Percentiles rank a stretch among this genome's conserved stretches.
phyloP scores from a whole-genome alignment of 2,113 vertebrate genomes.

The Lontra canadensis region DNA sequence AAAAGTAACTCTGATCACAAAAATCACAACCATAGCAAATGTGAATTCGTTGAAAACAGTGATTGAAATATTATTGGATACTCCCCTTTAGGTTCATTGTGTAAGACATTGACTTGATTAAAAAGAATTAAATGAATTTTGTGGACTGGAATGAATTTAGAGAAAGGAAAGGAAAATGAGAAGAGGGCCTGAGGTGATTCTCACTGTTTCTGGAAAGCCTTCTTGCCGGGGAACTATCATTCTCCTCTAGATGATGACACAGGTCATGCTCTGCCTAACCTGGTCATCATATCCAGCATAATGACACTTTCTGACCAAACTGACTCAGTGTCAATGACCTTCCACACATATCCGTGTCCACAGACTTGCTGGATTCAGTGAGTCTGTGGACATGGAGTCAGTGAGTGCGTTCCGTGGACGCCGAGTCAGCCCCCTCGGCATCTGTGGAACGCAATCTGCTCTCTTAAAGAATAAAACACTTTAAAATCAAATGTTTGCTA shows the following conservation, averaged over 20 bases:
- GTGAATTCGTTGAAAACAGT: not conserved
- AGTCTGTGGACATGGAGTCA: no score
- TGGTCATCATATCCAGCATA: not conserved
- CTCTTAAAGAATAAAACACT: not conserved
- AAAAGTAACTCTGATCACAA: not conserved
- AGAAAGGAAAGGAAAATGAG: constrained; percentile 21
- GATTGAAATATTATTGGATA: not conserved
- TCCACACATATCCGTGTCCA: not conserved
- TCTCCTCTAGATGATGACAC: not conserved
- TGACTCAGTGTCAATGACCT: not conserved
- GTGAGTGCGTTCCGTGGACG: no score
- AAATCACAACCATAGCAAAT: not conserved
- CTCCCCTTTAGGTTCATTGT: constrained; percentile 40
- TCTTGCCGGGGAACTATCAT: accelerated
- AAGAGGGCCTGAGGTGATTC: not conserved
- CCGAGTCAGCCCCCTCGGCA: no score
- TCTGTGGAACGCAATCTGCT: not conserved
- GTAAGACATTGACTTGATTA: constrained; percentile 32
- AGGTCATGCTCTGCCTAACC: not conserved
- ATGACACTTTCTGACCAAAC: not conserved
- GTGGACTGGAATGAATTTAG: constrained; percentile 53
- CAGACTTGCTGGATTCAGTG: not conserved
- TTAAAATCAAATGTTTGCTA: not conserved
- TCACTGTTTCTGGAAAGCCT: not conserved
- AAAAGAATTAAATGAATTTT: constrained; percentile 41